These are phyloP conservation scores for Gavia stellata DNA, from an alignment of 2,113 vertebrate genomes.

Conservation along the genomic window DNA sequence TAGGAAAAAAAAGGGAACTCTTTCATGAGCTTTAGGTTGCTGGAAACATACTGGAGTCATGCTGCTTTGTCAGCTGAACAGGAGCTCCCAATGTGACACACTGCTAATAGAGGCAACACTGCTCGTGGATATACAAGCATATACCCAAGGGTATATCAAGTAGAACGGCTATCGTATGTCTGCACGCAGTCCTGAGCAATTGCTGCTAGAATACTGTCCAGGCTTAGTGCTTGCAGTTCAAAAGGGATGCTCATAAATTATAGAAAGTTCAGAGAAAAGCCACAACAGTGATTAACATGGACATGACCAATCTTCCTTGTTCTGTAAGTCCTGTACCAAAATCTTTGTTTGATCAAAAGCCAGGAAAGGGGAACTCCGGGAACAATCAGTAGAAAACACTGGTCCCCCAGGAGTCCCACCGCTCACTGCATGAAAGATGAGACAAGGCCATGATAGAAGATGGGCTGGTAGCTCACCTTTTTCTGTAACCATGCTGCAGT, in stretches of 20 bases:
- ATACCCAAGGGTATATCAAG: background rate
- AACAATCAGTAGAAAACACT: background rate
- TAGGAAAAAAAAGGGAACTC: background rate
- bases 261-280: background rate
- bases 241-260: background rate
- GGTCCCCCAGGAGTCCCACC: background rate
- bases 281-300: background rate
- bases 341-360: background rate
- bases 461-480: background rate
- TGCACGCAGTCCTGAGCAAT: background rate
- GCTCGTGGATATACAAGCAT: background rate
- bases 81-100: background rate
- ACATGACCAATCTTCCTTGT: background rate
- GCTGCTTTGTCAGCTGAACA: slow-evolving; percentile 38
- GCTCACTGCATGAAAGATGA: background rate
- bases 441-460: background rate
- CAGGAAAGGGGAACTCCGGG: background rate
- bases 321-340: background rate
- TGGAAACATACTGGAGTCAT: slow-evolving; percentile 22
- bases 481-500: background rate
- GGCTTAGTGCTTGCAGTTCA: background rate
- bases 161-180: background rate
- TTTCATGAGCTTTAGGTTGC: slow-evolving; percentile 17
- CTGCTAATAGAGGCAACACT: background rate
- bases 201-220: background rate